These are phyloP conservation scores for Menidia menidia DNA, from an alignment of 2,797 vertebrate species.

Conservation along the genomic window DNA sequence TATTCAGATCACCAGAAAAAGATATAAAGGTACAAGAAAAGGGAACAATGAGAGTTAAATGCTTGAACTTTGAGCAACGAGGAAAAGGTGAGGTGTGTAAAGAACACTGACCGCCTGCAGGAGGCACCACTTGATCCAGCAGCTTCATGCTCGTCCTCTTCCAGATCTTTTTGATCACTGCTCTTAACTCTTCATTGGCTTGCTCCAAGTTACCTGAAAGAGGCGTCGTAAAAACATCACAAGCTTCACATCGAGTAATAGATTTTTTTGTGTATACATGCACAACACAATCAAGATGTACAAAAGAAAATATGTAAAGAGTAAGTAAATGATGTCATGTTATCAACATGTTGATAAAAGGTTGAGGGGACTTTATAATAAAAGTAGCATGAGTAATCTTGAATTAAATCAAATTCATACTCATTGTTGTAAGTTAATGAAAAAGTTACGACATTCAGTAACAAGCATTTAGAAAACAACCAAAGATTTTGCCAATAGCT, in stretches of 20 bases:
- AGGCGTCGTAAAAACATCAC: not conserved
- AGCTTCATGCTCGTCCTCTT: slow-evolving; percentile 99
- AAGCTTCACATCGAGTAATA: no score
- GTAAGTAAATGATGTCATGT: no score
- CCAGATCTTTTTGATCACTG: slow-evolving; percentile 99
- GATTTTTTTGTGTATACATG: not conserved
- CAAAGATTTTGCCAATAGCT: not conserved
- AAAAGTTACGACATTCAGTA: not conserved
- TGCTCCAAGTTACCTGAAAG: slow-evolving; percentile 94
- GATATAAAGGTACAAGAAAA: not conserved
- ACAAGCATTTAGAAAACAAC: not conserved
- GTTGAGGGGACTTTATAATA: not conserved
- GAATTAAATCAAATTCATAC: not conserved
- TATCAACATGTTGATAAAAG: not conserved
- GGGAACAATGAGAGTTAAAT: not conserved
- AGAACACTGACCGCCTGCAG: slow-evolving; percentile 93
- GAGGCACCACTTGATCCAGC: slow-evolving; percentile 97
- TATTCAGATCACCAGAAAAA: not conserved
- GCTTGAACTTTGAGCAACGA: not conserved
- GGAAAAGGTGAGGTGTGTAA: not conserved
- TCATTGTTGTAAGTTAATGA: not conserved
- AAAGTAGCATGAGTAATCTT: not conserved
- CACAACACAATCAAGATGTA: no score
- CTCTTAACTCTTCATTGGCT: slow-evolving; percentile 96
- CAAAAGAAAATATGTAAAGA: no score